These are phyloP conservation scores for Pyralis farinalis DNA, from an alignment of 2,888 invertebrate genomes.

Conservation along the genomic window DNA sequence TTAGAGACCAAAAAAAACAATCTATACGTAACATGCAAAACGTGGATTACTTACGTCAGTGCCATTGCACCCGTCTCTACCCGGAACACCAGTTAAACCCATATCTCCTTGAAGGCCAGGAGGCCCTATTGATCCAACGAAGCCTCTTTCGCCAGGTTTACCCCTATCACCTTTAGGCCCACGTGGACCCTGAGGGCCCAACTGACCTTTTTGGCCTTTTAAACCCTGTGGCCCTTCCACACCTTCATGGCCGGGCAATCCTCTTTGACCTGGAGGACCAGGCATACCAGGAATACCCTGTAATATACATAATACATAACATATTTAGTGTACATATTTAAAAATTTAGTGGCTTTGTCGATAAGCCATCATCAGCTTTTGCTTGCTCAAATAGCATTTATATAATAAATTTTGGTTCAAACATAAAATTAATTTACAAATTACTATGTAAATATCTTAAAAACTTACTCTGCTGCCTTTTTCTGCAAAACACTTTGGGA, in stretches of 20 bases:
- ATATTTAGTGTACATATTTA: too few relatives aligned
- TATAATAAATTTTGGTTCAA: too few relatives aligned
- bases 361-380: too few relatives aligned
- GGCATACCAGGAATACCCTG: conserved; percentile 88
- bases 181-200: conserved; percentile 89
- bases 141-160: conserved; percentile 93
- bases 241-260: conserved; percentile 90
- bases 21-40: not conserved
- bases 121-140: conserved; percentile 38
- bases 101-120: conserved; percentile 85
- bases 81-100: conserved; percentile 90
- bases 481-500: conserved; percentile 93
- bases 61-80: conserved; percentile 97
- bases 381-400: too few relatives aligned
- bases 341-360: too few relatives aligned
- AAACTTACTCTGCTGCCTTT: conserved; percentile 88
- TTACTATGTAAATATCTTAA: not conserved
- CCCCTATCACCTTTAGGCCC: conserved; percentile 94
- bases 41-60: conserved; percentile 93
- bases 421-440: too few relatives aligned
- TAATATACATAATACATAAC: conserved; percentile 23
- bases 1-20: not conserved
- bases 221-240: conserved; percentile 92
- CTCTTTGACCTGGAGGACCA: conserved; percentile 87
- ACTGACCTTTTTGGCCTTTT: conserved; percentile 94